Conservation (phyloP, 35 echinoderm and acorn worm species). For the Ophioderma brevispina region DNA sequence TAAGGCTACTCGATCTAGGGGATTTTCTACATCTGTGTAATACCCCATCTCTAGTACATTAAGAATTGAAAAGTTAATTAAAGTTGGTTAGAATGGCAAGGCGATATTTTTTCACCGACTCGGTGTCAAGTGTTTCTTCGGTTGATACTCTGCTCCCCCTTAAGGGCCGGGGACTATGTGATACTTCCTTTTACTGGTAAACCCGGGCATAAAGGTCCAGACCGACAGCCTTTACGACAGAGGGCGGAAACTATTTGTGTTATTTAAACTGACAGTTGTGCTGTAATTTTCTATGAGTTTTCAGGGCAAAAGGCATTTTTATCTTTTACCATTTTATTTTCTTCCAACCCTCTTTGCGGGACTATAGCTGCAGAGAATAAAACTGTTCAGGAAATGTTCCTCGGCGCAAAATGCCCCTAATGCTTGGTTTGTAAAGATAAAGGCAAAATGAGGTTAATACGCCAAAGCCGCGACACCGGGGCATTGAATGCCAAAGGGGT, state of each 20-base stretch:
- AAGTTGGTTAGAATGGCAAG: background rate
- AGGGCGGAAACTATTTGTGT: background rate
- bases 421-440: background rate
- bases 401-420: background rate
- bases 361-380: background rate
- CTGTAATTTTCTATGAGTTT: background rate
- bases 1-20: background rate
- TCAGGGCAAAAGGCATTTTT: background rate
- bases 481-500: background rate
- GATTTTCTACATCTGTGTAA: background rate
- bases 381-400: background rate
- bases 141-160: background rate
- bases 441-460: background rate
- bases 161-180: background rate
- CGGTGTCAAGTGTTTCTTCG: background rate
- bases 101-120: background rate
- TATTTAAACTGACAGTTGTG: conserved; percentile 1
- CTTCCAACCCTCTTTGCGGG: background rate
- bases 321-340: background rate
- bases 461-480: background rate
- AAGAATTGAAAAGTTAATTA: conserved; percentile 15
- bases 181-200: background rate
- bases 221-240: background rate
- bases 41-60: background rate
- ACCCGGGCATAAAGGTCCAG: background rate